phyloP scores from a whole-genome alignment of 2,797 vertebrate species.

The Phaenicophaeus curvirostris region DNA sequence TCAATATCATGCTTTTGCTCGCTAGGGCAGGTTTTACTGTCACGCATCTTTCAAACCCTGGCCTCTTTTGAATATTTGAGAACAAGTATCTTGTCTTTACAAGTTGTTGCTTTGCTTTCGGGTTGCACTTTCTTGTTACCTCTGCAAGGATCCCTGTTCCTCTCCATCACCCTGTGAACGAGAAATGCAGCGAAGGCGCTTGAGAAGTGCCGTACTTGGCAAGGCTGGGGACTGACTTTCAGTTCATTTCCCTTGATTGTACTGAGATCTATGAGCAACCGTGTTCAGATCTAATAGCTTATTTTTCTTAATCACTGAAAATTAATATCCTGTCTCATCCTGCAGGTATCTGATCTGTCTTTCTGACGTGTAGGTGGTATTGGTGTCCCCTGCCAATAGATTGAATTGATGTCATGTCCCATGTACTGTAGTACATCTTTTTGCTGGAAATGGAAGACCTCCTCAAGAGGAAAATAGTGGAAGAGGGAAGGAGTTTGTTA shows the following conservation, averaged over 20 bases:
- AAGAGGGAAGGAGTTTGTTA: neutral
- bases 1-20: neutral
- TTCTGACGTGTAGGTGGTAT: neutral
- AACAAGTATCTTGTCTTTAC: neutral
- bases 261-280: neutral
- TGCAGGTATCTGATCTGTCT: neutral
- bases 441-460: neutral
- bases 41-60: neutral
- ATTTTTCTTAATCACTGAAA: conserved; percentile 40
- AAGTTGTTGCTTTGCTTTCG: neutral
- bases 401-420: neutral
- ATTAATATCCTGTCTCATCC: neutral
- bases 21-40: neutral
- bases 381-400: neutral
- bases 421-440: neutral
- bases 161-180: neutral
- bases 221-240: neutral
- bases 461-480: neutral
- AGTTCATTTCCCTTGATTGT: neutral
- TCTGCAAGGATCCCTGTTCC: neutral
- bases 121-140: accelerated
- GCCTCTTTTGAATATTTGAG: neutral
- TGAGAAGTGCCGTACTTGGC: accelerated
- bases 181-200: neutral
- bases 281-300: neutral